Percentiles rank a stretch among this genome's conserved stretches.
phyloP scores from a whole-genome alignment of 2,797 vertebrate genomes.

The Aselliscus stoliczkanus region DNA sequence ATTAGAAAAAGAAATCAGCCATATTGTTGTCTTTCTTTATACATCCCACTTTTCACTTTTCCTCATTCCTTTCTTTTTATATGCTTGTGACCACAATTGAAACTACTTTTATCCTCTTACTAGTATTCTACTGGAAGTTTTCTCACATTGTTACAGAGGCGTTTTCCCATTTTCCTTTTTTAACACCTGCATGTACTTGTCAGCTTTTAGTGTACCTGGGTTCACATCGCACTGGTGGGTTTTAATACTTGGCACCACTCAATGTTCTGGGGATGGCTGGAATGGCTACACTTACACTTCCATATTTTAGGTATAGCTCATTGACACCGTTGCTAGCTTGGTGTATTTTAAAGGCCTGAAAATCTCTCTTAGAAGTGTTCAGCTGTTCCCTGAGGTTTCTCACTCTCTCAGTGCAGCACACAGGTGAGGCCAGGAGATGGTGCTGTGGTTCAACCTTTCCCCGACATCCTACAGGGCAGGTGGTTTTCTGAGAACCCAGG shows the following conservation, averaged over 20 bases:
- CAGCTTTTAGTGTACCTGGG: neutral
- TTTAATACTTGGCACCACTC: neutral
- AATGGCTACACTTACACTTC: neutral
- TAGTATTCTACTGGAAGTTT: neutral
- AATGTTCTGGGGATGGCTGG: neutral
- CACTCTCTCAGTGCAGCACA: neutral
- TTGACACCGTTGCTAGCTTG: neutral
- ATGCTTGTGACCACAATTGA: neutral
- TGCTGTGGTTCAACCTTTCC: conserved; percentile 31
- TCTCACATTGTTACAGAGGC: neutral
- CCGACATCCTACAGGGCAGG: accelerated
- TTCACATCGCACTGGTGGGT: neutral
- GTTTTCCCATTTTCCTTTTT: neutral
- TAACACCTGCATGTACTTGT: neutral
- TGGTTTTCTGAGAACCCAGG: neutral
- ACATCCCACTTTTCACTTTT: neutral
- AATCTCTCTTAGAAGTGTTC: accelerated
- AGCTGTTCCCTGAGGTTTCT: neutral
- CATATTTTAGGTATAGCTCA: neutral
- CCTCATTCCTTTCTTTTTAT: neutral
- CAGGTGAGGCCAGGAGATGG: neutral
- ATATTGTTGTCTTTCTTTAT: neutral
- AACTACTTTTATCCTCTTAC: neutral
- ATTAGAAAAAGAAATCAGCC: neutral
- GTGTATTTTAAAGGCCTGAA: neutral